Percentiles rank a stretch among this genome's conserved stretches.
Conservation (phyloP, 2,113 vertebrate genomes). For the Tetraodon nigroviridis region DNA sequence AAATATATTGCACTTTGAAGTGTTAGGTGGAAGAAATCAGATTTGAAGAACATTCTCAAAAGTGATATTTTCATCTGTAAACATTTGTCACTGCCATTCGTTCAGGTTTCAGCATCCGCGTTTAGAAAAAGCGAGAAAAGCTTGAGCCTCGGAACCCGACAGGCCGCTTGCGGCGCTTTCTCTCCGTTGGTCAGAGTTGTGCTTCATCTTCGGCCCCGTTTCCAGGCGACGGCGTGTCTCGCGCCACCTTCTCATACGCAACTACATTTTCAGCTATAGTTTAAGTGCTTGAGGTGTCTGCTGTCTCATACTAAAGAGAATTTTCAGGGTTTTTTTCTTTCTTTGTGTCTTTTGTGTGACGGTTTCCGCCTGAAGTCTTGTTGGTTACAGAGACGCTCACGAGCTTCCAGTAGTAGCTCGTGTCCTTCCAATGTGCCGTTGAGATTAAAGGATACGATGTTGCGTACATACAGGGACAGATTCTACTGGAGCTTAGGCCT, state of each 20-base stretch:
- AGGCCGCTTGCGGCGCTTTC: constrained; percentile 42
- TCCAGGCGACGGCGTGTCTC: not conserved
- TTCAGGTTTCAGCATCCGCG: not conserved
- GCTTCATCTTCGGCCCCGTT: constrained; percentile 27
- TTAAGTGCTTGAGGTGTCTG: constrained; percentile 34
- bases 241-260: constrained; percentile 8
- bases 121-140: constrained; percentile 20
- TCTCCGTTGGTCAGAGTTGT: constrained; percentile 47
- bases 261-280: constrained; percentile 14
- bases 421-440: constrained; percentile 21
- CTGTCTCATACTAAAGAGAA: not conserved
- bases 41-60: constrained; percentile 55
- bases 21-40: constrained; percentile 55
- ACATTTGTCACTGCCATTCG: constrained; percentile 40
- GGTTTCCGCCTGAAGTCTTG: constrained; percentile 13
- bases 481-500: constrained; percentile 26
- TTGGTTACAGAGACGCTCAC: not conserved
- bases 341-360: too few species aligned
- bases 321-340: not conserved
- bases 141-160: constrained; percentile 30
- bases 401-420: constrained; percentile 1
- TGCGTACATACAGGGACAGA: constrained; percentile 19
- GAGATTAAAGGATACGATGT: constrained; percentile 8
- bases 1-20: constrained; percentile 71
- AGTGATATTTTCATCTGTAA: constrained; percentile 57